Percentiles rank a stretch among this genome's conserved stretches.
Conservation (phyloP, 2,888 invertebrate genomes). For the Drosophila suboccidentalis region DNA sequence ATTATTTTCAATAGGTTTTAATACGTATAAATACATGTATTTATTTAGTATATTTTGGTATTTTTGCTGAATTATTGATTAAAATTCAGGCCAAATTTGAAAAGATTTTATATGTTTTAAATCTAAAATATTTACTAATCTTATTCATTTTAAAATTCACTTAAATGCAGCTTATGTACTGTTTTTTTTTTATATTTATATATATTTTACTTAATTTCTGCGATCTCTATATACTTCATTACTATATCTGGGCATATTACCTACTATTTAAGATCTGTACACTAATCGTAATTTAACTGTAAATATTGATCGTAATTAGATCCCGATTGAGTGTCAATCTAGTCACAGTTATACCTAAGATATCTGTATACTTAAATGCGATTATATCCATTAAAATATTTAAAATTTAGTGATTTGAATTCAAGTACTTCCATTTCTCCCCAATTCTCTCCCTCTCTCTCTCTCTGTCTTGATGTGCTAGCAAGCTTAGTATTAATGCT, state of each 20-base stretch:
- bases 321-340: slow-evolving; percentile 49
- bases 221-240: neutral
- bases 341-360: slow-evolving; percentile 53
- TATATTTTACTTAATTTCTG: neutral
- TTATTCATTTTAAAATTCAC: too few species aligned
- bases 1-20: too few species aligned
- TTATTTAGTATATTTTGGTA: too few species aligned
- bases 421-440: slow-evolving; percentile 58
- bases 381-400: slow-evolving; percentile 14
- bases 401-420: slow-evolving; percentile 59
- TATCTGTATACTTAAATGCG: slow-evolving; percentile 22
- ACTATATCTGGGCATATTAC: slow-evolving; percentile 7
- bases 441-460: neutral
- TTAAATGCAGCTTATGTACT: too few species aligned
- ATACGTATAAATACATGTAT: too few species aligned
- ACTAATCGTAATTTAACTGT: slow-evolving; percentile 38
- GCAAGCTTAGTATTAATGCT: slow-evolving; percentile 59
- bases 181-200: too few species aligned
- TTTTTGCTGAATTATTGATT: too few species aligned
- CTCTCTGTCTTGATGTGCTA: slow-evolving; percentile 47
- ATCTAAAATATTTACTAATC: too few species aligned
- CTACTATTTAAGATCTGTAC: slow-evolving; percentile 10
- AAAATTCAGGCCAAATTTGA: too few species aligned
- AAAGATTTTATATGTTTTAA: too few species aligned
- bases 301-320: slow-evolving; percentile 50